Conservation (phyloP, 2,888 invertebrate species). For the Ophioninae sp. region DNA sequence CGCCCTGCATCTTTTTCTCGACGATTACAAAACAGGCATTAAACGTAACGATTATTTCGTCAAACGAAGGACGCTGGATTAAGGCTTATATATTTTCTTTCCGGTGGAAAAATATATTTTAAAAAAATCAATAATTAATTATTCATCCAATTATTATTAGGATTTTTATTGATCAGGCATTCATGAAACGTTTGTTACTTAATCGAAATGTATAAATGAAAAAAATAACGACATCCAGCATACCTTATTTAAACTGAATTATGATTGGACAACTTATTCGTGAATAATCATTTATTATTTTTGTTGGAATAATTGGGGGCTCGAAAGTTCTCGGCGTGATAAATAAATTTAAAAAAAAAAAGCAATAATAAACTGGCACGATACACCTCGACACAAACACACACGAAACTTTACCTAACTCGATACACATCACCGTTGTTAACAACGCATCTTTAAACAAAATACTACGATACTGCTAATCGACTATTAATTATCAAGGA, state of each 20-base stretch:
- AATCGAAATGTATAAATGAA: constrained; percentile 3
- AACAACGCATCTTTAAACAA: constrained; percentile 43
- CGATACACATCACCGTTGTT: constrained; percentile 43
- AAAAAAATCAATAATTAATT: background rate
- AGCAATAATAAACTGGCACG: constrained; percentile 42
- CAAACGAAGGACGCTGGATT: constrained; percentile 24
- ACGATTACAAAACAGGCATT: constrained; percentile 51
- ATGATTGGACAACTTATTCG: constrained; percentile 30
- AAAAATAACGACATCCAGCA: constrained; percentile 15
- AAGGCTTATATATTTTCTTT: constrained; percentile 16
- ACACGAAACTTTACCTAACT: constrained; percentile 43
- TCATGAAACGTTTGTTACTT: background rate
- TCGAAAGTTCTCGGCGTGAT: constrained; percentile 30
- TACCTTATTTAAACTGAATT: constrained; percentile 8
- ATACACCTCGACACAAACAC: constrained; percentile 28
- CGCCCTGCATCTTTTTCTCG: background rate
- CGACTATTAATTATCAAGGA: constrained; percentile 46
- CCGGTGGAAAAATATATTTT: constrained; percentile 1
- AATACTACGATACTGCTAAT: constrained; percentile 48
- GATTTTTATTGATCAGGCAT: no score
- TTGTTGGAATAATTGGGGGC: constrained; percentile 42
- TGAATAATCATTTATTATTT: constrained; percentile 32
- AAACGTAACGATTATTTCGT: constrained; percentile 42
- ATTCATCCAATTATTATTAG: background rate
- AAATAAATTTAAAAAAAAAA: constrained; percentile 36